Evolutionary conservation across 2,797 vertebrate genomes (phyloP).

Genomic region (Chaetodon trifasciatus): DNA sequence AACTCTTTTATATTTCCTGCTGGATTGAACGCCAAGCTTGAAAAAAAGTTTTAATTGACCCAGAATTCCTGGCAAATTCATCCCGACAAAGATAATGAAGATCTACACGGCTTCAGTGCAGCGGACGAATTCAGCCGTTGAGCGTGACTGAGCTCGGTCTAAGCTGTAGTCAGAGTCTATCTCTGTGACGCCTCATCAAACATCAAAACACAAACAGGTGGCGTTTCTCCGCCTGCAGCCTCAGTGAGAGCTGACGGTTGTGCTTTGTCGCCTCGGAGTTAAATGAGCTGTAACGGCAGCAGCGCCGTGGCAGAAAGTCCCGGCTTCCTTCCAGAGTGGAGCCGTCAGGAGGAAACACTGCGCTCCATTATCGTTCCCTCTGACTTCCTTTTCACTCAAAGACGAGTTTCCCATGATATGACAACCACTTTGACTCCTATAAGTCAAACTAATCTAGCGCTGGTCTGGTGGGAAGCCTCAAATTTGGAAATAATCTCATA

Average conservation of each 20-base stretch:
- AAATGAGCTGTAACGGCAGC: constrained; percentile 28
- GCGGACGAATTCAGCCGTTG: neutral
- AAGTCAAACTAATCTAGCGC: constrained; percentile 4
- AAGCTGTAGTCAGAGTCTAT: neutral
- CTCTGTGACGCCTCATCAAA: neutral
- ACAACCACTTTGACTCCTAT: constrained; percentile 14
- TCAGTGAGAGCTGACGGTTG: neutral
- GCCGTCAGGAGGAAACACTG: neutral
- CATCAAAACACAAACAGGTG: neutral
- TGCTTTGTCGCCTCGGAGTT: neutral
- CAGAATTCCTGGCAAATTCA: neutral
- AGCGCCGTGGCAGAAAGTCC: neutral
- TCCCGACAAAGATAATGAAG: neutral
- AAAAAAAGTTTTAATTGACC: neutral
- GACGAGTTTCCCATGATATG: constrained; percentile 44
- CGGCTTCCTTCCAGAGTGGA: neutral
- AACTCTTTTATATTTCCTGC: neutral
- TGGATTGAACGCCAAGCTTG: neutral
- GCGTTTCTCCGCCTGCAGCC: neutral
- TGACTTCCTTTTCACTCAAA: constrained; percentile 39
- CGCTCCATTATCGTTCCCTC: neutral
- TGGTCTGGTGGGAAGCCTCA: constrained; percentile 26
- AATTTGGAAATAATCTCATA: constrained; percentile 33
- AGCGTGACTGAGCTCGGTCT: neutral
- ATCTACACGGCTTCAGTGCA: neutral